Conservation (phyloP, 2,888 invertebrate species). For the Xylophagus ater region DNA sequence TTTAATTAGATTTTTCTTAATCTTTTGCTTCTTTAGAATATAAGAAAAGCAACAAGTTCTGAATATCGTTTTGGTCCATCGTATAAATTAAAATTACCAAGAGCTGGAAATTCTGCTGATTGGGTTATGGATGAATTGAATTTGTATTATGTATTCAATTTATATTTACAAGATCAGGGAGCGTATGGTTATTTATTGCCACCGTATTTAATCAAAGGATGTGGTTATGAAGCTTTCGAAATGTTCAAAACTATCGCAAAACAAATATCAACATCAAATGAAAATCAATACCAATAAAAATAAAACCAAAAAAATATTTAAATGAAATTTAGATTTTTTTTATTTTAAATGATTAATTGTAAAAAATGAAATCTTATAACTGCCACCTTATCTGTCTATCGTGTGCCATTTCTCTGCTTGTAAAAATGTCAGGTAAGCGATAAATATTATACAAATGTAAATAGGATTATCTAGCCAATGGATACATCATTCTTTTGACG, state of each 20-base stretch:
- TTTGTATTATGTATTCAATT: slow-evolving; percentile 30
- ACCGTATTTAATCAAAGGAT: slow-evolving; percentile 31
- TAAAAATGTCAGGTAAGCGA: too few species aligned
- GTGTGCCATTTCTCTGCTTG: too few species aligned
- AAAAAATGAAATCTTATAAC: too few species aligned
- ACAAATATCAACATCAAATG: too few species aligned
- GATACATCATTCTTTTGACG: too few species aligned
- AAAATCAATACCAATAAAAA: neutral
- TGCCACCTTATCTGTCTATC: too few species aligned
- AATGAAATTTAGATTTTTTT: too few species aligned
- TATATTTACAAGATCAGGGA: slow-evolving; percentile 33
- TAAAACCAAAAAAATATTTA: too few species aligned
- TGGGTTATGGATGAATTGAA: slow-evolving; percentile 30
- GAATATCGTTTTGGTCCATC: slow-evolving; percentile 32
- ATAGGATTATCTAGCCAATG: too few species aligned
- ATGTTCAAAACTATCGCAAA: slow-evolving; percentile 30
- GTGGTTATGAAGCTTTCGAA: slow-evolving; percentile 32
- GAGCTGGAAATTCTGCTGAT: slow-evolving; percentile 33
- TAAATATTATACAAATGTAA: too few species aligned
- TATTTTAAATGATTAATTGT: too few species aligned
- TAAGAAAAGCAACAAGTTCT: slow-evolving; percentile 8
- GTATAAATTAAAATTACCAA: slow-evolving; percentile 29
- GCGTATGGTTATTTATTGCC: slow-evolving; percentile 35
- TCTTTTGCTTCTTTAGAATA: slow-evolving; percentile 9
- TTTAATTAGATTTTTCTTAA: slow-evolving; percentile 2